Evolutionary conservation across 1,140 invertebrate species (phyloP).

Genomic region (Drosophila chauvacae): DNA sequence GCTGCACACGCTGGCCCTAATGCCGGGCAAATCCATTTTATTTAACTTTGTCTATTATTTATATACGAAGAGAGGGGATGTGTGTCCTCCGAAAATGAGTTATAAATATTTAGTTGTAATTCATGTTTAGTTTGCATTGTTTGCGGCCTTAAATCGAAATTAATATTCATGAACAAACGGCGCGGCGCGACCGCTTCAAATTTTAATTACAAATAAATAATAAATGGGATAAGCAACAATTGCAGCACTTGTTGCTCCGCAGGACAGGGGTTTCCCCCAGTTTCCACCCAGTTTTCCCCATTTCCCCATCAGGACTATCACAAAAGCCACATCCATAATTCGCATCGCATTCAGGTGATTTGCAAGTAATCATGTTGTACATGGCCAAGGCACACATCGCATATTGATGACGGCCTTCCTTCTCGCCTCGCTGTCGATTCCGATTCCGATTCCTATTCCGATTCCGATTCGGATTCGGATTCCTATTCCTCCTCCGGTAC

Average conservation of each 20-base stretch:
- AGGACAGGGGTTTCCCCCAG: not conserved
- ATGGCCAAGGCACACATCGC: slow-evolving; percentile 67
- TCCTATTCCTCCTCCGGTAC: slow-evolving; percentile 5
- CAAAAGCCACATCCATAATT: slow-evolving; percentile 50
- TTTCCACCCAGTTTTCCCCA: not conserved
- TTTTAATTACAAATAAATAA: slow-evolving; percentile 77
- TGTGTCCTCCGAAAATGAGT: slow-evolving; percentile 67
- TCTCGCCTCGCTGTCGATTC: not conserved
- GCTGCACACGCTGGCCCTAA: slow-evolving; percentile 24
- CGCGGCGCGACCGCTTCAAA: slow-evolving; percentile 37
- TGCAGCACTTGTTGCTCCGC: slow-evolving; percentile 37
- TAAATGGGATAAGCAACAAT: slow-evolving; percentile 47
- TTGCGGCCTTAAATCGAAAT: slow-evolving; percentile 62
- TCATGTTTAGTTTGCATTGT: slow-evolving; percentile 76
- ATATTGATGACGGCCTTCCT: slow-evolving; percentile 64
- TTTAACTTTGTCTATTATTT: slow-evolving; percentile 44
- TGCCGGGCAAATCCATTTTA: slow-evolving; percentile 31
- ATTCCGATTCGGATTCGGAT: slow-evolving; percentile 6
- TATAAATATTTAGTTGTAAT: slow-evolving; percentile 83
- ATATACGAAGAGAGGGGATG: not conserved
- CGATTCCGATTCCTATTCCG: not conserved
- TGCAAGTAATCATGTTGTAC: slow-evolving; percentile 82
- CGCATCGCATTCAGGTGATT: slow-evolving; percentile 76
- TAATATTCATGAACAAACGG: slow-evolving; percentile 72
- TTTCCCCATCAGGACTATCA: not conserved